Evolutionary conservation across 2,888 invertebrate genomes (phyloP), one percentile per base, ranked within the genome.

Genomic region (Agelastica alni): DNA sequence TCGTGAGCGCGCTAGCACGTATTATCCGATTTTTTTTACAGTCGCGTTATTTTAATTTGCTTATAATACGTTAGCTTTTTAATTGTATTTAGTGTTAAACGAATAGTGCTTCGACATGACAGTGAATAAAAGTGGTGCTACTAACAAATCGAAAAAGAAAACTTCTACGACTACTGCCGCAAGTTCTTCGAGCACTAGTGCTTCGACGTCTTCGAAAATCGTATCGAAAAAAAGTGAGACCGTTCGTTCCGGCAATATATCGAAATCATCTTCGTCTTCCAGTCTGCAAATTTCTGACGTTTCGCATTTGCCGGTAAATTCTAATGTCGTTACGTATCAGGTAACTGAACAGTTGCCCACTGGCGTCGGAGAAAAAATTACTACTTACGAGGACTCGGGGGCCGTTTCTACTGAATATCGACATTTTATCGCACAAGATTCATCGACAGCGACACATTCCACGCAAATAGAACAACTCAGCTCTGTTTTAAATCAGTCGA

Each of bases 271-370:
- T 2, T 75, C 76, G 0, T 65, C 72, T 10, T 75, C 76, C 20
- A 75, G 74, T 56, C 59, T 77, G 28, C 70, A 75, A 63, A 77
- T 77, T 18, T 64, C 75, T 2, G 77, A 77, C 57, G 70, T 77
- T 30, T 77, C 77, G 0, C 76, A 77, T 64, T 60, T 76, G 44
- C 74, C 76, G 30, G 67, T 75, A 22, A 70, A 66, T 37, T 65
- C 73, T 2, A 70, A 69, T 31, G 47, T 67, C 10, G 74, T 74
- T 1, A 69, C 70, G 12, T 77, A 77, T 56, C 72, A 71, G 5
- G 76, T 76, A 7, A 75, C 76, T 1, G 76, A 77, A 65, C 61
- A 66, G 32, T 58, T 77, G 34, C 75, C 77, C 1, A 71, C 73
- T 14, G 75, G 75, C 7, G 63, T 68, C 20, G 75, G 75, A 13